Evolutionary conservation across 2,797 vertebrate genomes (phyloP), one percentile per base, ranked within the genome.

Genomic region (Rhabdophis nuchalis): DNA sequence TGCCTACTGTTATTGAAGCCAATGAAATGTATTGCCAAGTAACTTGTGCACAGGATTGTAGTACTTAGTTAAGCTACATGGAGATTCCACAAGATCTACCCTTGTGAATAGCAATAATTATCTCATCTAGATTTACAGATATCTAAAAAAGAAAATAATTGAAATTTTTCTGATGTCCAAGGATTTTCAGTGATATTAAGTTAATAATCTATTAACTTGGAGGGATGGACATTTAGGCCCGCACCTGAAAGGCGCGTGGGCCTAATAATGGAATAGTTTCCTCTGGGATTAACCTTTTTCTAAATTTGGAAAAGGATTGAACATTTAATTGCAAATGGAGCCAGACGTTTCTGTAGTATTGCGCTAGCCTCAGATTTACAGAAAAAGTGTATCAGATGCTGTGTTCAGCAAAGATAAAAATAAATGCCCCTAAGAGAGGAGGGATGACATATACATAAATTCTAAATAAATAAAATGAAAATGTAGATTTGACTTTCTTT

Each of bases 401-500:
- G 27, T 32, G 32, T 57, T 53, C 36, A 85, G 23, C n/a, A 87
- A 52, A 85, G 20, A 0, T 11, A 52, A 56, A 58, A 41, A 87
- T 86, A 68, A 87, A 36, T 89, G 88, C 29, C 12, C 18, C 46
- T 23, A 23, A 52, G 46, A 29, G n/a, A 41, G 56, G 60, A 36
- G 6, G 23, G 23, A 5, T 41, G 23, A 46, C 1, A 12, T 61
- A 53, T 52, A 11, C 10, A 89, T 12, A 61, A 18, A 36, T 25
- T 82, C 72, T 82, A 25, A 82, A 82, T 77, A 41, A 41, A 77
- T 82, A 82, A 82, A 82, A 77, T 41, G 36, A 41, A 77, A 77
- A 82, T 46, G 20, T 46, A 82, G 72, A 46, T 41, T 77, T 82
- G 72, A 82, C 77, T 61, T 90, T 68, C 68, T 93, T 92, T 85